Evolutionary conservation across 2,888 invertebrate genomes (phyloP).

Genomic region (Drosophila infuscata): DNA sequence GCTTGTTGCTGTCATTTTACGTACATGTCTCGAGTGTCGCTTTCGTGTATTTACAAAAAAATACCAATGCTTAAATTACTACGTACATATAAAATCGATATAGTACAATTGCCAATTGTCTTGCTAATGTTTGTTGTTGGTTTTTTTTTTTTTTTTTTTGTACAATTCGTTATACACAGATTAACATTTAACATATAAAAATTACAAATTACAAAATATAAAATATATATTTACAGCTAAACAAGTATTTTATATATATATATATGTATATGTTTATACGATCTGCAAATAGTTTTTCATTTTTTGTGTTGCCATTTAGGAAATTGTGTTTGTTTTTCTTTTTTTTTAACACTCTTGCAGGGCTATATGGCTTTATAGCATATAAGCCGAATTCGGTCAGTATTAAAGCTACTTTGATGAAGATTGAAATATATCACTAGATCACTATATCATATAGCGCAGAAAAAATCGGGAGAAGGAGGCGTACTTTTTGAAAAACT

Average conservation of each 20-base stretch:
- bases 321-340: slow-evolving; percentile 34
- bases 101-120: slow-evolving; percentile 61
- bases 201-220: slow-evolving; percentile 53
- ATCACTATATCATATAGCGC: no score
- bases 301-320: slow-evolving; percentile 50
- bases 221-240: slow-evolving; percentile 72
- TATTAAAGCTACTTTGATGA: not conserved
- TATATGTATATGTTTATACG: slow-evolving; percentile 30
- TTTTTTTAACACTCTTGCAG: not conserved
- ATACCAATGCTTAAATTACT: slow-evolving; percentile 72
- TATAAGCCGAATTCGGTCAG: not conserved
- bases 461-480: no score
- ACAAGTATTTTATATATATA: slow-evolving; percentile 40
- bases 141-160: slow-evolving; percentile 43
- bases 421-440: not conserved
- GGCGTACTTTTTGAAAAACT: no score
- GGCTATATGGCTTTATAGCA: no score
- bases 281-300: slow-evolving; percentile 50
- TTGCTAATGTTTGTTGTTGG: not conserved
- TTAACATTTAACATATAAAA: slow-evolving; percentile 66
- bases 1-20: slow-evolving; percentile 42
- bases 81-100: slow-evolving; percentile 53
- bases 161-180: slow-evolving; percentile 65
- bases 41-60: slow-evolving; percentile 62
- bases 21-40: slow-evolving; percentile 42